Evolutionary conservation across 64 coral and sea anemone genomes (phyloP).

Genomic region (Montipora sp.): DNA sequence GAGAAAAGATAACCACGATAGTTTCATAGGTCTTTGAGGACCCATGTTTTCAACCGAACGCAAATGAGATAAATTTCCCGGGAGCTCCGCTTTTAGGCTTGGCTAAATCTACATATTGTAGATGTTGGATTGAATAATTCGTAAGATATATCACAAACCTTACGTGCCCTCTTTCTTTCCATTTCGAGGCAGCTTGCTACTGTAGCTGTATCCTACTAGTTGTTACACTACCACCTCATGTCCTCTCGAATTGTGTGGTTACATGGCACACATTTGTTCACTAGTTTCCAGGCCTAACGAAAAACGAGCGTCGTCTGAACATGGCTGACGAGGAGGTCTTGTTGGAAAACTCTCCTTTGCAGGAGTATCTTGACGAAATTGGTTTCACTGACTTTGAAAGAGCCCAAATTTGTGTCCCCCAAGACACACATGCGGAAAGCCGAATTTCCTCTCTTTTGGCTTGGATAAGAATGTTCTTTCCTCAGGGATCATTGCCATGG

Average conservation of each 20-base stretch:
- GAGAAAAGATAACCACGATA: no score
- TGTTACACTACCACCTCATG: background rate
- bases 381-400: conserved; percentile 86
- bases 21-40: no score
- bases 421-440: conserved; percentile 3
- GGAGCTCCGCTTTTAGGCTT: no score
- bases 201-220: no score
- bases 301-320: background rate
- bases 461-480: background rate
- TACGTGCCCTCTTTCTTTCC: background rate
- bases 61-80: no score
- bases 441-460: background rate
- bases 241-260: background rate
- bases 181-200: background rate
- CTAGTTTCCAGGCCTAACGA: background rate
- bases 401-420: background rate
- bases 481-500: background rate
- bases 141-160: background rate
- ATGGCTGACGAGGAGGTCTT: conserved; percentile 80
- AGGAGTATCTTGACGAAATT: conserved; percentile 77
- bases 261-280: background rate
- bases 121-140: no score
- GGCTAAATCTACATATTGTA: no score
- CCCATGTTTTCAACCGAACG: no score
- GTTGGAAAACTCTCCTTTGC: conserved; percentile 87